These are phyloP conservation scores for Galaxias olidus DNA, from an alignment of 2,797 vertebrate genomes.

Conservation along the genomic window DNA sequence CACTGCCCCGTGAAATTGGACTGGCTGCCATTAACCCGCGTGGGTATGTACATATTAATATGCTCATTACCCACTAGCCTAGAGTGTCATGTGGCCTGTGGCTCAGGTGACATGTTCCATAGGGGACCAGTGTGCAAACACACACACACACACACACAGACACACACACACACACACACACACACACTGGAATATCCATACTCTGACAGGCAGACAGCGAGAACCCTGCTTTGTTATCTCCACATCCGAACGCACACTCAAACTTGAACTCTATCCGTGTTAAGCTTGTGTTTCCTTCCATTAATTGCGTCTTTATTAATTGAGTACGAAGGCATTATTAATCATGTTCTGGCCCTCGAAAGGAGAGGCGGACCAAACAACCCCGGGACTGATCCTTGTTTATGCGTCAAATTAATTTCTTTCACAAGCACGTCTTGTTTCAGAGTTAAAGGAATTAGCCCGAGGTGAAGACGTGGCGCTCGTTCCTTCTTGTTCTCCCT, in stretches of 20 bases:
- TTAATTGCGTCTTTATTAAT: conserved; percentile 58
- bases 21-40: conserved; percentile 56
- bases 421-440: conserved; percentile 64
- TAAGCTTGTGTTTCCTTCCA: conserved; percentile 27
- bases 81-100: conserved; percentile 28
- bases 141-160: conserved; percentile 5
- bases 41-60: conserved; percentile 70
- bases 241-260: neutral
- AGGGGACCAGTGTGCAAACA: conserved; percentile 38
- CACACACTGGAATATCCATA: neutral
- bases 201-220: neutral
- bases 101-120: conserved; percentile 46
- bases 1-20: conserved; percentile 58
- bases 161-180: conserved; percentile 20
- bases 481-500: no score
- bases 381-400: conserved; percentile 60
- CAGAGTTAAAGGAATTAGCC: conserved; percentile 62
- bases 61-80: conserved; percentile 55
- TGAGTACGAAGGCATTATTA: conserved; percentile 57
- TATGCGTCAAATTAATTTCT: conserved; percentile 63
- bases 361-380: conserved; percentile 41
- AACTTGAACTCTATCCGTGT: conserved; percentile 10
- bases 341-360: conserved; percentile 52
- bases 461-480: conserved; percentile 39
- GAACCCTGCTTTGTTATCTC: neutral